Conservation (phyloP, 2,888 invertebrate species). For the Netelia inedita region DNA sequence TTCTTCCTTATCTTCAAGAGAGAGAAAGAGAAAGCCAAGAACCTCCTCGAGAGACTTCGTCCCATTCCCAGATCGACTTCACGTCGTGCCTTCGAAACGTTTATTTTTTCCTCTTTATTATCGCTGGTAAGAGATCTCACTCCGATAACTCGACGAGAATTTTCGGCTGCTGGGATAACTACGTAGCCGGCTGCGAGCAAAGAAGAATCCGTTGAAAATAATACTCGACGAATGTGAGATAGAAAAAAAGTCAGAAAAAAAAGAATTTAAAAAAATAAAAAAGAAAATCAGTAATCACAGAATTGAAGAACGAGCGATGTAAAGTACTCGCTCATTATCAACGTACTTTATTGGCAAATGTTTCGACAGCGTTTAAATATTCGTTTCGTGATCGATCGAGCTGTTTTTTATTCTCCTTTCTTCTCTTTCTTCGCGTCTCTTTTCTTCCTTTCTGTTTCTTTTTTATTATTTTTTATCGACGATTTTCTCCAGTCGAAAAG, state of each 20-base stretch:
- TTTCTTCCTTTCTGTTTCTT: constrained; percentile 14
- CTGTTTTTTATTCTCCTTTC: constrained; percentile 51
- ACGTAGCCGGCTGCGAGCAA: constrained; percentile 50
- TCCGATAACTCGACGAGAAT: constrained; percentile 43
- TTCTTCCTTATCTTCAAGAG: constrained; percentile 11
- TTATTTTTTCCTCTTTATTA: constrained; percentile 12
- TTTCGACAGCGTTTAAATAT: constrained; percentile 74
- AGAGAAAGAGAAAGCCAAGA: background rate
- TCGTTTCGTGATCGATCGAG: constrained; percentile 72
- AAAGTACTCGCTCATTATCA: constrained; percentile 67
- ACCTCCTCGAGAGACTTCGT: background rate
- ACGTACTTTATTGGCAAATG: constrained; percentile 72
- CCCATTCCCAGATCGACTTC: background rate
- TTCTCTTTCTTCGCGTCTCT: constrained; percentile 33
- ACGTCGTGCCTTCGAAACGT: background rate
- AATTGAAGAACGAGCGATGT: constrained; percentile 62
- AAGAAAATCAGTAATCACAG: background rate
- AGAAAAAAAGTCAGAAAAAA: constrained; percentile 2
- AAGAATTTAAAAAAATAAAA: background rate
- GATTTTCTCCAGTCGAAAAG: constrained; percentile 20
- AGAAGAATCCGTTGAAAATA: constrained; percentile 18
- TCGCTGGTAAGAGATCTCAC: constrained; percentile 40
- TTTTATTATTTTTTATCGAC: background rate
- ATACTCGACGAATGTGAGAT: background rate
- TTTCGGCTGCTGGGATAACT: constrained; percentile 23